phyloP scores from a whole-genome alignment of 2,113 vertebrate genomes.

The Erpornis zantholeuca region DNA sequence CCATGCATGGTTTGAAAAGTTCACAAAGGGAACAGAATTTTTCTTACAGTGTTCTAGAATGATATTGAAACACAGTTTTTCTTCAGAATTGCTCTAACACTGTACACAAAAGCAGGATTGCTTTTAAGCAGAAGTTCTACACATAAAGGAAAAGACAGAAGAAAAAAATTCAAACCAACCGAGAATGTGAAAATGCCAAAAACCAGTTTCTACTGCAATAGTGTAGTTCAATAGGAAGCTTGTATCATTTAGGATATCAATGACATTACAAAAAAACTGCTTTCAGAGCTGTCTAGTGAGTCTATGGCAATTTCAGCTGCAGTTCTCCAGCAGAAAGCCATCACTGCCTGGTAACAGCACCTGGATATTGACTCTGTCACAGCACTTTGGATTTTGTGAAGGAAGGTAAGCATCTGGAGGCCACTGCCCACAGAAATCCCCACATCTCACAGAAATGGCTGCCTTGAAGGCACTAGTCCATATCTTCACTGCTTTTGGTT shows the following conservation, averaged over 20 bases:
- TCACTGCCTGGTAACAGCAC: not conserved
- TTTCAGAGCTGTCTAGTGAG: not conserved
- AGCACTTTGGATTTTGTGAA: accelerated
- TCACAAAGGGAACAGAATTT: not conserved
- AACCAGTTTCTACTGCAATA: not conserved
- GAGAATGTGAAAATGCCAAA: not conserved
- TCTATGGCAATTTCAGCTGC: not conserved
- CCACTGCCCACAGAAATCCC: not conserved
- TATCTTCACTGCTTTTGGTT: not conserved
- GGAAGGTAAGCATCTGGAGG: not conserved
- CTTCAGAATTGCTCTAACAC: not conserved
- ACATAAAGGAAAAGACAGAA: not conserved
- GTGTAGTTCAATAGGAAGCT: not conserved
- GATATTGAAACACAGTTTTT: not conserved
- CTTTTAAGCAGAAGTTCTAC: not conserved
- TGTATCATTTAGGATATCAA: not conserved
- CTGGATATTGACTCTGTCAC: not conserved
- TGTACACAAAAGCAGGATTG: not conserved
- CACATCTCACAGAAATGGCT: not conserved
- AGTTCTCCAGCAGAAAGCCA: not conserved
- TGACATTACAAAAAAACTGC: not conserved
- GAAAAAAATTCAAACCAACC: not conserved
- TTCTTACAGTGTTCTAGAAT: not conserved
- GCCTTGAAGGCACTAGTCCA: not conserved
- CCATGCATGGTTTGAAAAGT: not conserved